Percentiles rank a stretch among this genome's conserved stretches.
phyloP scores from a whole-genome alignment of 2,797 vertebrate genomes.

The Falco rusticolus region DNA sequence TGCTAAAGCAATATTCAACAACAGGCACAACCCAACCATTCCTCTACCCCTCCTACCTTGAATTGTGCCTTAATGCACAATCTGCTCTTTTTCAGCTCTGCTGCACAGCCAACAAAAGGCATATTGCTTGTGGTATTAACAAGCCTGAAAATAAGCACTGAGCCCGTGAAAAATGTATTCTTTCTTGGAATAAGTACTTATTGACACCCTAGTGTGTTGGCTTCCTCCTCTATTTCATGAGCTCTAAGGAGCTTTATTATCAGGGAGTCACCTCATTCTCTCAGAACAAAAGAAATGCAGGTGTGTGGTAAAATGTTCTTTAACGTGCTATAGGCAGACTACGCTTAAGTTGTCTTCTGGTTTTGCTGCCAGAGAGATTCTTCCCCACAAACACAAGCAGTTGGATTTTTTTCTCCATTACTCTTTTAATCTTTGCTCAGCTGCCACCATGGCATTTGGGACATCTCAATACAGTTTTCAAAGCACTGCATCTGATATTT shows the following conservation, averaged over 20 bases:
- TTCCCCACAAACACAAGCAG: background rate
- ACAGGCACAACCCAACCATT: background rate
- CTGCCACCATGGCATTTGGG: conserved; percentile 16
- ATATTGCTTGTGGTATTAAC: conserved; percentile 16
- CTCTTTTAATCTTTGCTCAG: conserved; percentile 34
- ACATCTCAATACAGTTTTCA: conserved; percentile 32
- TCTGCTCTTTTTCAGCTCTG: conserved; percentile 19
- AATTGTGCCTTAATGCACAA: background rate
- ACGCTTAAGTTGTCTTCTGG: background rate
- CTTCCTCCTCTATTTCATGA: background rate
- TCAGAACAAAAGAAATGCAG: background rate
- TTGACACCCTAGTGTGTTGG: background rate
- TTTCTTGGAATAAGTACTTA: conserved; percentile 5
- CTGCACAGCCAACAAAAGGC: background rate
- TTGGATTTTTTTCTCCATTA: background rate
- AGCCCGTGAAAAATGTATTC: background rate
- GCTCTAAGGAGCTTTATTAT: background rate
- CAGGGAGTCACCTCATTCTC: background rate
- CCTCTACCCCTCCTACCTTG: background rate
- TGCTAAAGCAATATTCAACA: background rate
- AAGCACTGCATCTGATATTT: conserved; percentile 48
- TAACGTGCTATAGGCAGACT: background rate
- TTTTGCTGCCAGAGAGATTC: background rate
- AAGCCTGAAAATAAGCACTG: conserved; percentile 4
- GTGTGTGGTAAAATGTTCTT: background rate